phyloP scores from a whole-genome alignment of 2,797 vertebrate species.

The Apodemus agrarius region DNA sequence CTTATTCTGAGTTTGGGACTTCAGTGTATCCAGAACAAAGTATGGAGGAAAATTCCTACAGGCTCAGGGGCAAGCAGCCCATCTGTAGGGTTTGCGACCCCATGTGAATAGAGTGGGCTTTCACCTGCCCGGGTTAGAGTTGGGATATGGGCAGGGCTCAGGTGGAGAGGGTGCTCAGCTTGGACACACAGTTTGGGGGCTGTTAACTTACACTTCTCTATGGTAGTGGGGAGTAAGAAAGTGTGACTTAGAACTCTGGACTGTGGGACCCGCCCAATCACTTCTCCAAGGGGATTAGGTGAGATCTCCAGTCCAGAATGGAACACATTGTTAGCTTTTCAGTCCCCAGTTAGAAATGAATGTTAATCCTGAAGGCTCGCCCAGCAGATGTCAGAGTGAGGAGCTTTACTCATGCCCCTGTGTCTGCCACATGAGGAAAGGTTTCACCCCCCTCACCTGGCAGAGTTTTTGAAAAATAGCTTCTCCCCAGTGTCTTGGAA shows the following conservation, averaged over 20 bases:
- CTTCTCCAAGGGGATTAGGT: background rate
- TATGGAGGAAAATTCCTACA: background rate
- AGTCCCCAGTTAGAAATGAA: background rate
- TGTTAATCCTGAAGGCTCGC: background rate
- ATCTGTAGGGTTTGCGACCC: background rate
- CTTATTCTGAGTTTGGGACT: background rate
- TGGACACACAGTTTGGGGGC: background rate
- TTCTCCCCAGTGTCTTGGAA: background rate
- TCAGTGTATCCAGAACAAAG: background rate
- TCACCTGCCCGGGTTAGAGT: background rate
- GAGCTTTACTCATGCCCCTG: background rate
- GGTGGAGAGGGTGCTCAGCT: too few species aligned
- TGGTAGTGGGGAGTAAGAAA: background rate
- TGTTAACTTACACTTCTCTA: background rate
- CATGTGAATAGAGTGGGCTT: rapidly evolving
- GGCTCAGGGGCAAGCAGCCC: background rate
- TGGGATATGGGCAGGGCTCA: background rate
- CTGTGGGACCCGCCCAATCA: background rate
- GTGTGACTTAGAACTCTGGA: background rate
- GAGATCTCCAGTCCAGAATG: background rate
- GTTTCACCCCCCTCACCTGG: background rate
- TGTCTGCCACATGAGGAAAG: background rate
- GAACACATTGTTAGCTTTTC: background rate
- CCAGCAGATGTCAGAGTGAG: background rate
- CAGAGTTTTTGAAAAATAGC: background rate